Evolutionary conservation across 2,113 vertebrate genomes (phyloP).

Genomic region (Tyto alba): DNA sequence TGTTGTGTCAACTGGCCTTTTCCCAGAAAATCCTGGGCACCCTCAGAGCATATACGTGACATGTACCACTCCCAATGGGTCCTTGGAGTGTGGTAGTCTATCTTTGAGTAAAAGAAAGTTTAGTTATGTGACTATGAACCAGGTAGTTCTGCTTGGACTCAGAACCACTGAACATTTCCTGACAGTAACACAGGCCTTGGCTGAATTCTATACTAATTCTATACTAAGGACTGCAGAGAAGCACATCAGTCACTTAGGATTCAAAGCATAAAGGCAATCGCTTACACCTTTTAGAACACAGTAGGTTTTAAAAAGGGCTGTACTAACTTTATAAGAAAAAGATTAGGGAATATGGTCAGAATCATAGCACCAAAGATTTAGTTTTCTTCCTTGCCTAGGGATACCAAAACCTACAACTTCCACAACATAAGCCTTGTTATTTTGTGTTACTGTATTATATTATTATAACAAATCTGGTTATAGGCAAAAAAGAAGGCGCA

Average conservation of each 20-base stretch:
- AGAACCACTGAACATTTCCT: neutral
- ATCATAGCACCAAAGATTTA: neutral
- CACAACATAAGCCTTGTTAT: neutral
- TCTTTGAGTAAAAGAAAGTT: neutral
- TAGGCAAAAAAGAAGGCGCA: neutral
- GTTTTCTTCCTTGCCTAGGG: neutral
- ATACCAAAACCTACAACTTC: neutral
- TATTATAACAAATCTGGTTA: neutral
- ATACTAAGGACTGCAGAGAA: neutral
- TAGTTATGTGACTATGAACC: neutral
- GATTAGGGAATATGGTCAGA: neutral
- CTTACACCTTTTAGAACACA: neutral
- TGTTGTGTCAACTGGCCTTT: neutral
- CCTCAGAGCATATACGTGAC: neutral
- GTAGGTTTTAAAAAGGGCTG: neutral
- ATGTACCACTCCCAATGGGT: neutral
- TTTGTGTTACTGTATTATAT: neutral
- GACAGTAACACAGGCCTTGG: neutral
- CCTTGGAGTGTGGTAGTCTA: neutral
- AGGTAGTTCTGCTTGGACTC: neutral
- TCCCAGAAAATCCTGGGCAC: neutral
- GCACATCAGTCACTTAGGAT: accelerated
- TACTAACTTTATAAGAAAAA: neutral
- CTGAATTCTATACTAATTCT: neutral
- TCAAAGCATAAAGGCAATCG: neutral